Base-by-base conservation (phyloP, 2,888 invertebrate genomes). In the Drosophila anomelani region DNA sequence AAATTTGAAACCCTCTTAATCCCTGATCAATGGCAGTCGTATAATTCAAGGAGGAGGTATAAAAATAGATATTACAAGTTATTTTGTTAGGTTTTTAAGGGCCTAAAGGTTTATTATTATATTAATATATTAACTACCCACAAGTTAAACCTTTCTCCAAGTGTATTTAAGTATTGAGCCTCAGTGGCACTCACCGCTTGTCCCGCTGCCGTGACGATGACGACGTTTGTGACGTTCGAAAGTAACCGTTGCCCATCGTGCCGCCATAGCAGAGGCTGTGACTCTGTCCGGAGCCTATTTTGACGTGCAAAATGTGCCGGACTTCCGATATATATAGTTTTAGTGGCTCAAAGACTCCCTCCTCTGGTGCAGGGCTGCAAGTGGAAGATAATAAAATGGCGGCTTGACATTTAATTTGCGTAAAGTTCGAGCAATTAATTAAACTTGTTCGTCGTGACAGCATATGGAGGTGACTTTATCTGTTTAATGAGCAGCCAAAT, bases 201-300 rank as follows among this genome's bases (percentile, higher is more conserved):
- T 94, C 94, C 93, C 93, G 93, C 82, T 93, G 85, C 32, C 84
- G 77, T 10, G 81, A 75, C 26, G 81, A 68, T 34, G 85, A 77
- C 63, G 87, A 79, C 81, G 93, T 91, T 92, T 93, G 92, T 90
- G 93, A 91, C 81, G 91, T 92, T 93, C 94, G 93, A 92, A 91
- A 91, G 83, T 91, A 90, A 91, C 93, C 91, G 85, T 92, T 90
- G 85, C 91, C 91, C 93, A 93, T 90, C 90, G 92, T 91, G 80
- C 93, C 93, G 91, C 93, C 93, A 91, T 93, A 93, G 91, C 93
- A 93, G 78, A 93, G 91, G 81, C 92, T 93, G 85, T 92, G 92
- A 92, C 94, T 94, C 81, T 94, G 94, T 91, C 93, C 93, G 80
- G 94, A 93, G 91, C 94, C 94, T 94, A 94, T 94, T 92, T 93